These are phyloP conservation scores for Protophormia terraenovae DNA, from an alignment of 2,888 invertebrate genomes.

Conservation along the genomic window DNA sequence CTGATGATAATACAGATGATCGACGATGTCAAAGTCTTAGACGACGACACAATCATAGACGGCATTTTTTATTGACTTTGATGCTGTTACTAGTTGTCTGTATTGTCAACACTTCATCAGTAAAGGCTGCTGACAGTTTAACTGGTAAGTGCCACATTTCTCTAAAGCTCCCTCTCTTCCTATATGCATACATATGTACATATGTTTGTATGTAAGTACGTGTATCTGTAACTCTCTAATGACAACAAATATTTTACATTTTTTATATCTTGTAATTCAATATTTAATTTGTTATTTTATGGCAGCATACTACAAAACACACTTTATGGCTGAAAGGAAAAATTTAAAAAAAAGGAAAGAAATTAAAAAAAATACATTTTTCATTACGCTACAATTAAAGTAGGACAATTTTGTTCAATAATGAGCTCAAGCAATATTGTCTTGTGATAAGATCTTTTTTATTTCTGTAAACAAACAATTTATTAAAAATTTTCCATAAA, in stretches of 20 bases:
- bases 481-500: no score
- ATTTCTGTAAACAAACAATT: no score
- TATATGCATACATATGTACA: neutral
- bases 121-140: constrained; percentile 69
- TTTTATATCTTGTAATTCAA: constrained; percentile 52
- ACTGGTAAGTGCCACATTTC: constrained; percentile 67
- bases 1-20: neutral
- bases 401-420: no score
- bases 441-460: no score
- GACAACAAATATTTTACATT: neutral
- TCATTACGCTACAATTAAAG: no score
- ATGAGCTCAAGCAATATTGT: no score
- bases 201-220: no score
- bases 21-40: constrained; percentile 43
- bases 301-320: constrained; percentile 16
- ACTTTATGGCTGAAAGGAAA: neutral
- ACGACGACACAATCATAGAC: constrained; percentile 49
- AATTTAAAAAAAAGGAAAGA: neutral
- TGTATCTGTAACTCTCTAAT: neutral
- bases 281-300: constrained; percentile 15
- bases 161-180: neutral
- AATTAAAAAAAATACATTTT: neutral
- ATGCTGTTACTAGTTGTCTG: constrained; percentile 68
- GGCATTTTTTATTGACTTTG: constrained; percentile 63
- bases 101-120: constrained; percentile 64